Base-by-base conservation (phyloP, 2,888 invertebrate species). In the Macrosoma leucophasiata region DNA sequence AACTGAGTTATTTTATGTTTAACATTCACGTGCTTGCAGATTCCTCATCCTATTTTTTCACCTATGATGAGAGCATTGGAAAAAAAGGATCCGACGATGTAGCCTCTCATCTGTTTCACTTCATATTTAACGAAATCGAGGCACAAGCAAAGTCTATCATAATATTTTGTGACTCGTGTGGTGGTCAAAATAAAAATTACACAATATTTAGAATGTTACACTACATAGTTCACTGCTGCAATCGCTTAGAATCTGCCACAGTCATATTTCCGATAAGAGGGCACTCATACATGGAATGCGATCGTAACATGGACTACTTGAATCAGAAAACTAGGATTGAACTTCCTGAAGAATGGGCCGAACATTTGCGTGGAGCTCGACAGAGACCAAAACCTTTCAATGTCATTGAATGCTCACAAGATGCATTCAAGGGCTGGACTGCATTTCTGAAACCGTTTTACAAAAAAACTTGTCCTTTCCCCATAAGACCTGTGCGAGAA, bases 121-220 rank as follows among this genome's bases (percentile, higher is more conserved):
- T 21, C 21, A 12, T 54, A 2, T 41, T 43, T n/a, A 25, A 27
- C 47, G 32, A 45, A 51, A 17, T 32, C 17, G 34, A 25, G 36
- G 38, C 24, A 33, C 29, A 8, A 23, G 23, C 6, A 22, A 9
- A 21, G 24, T 30, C 28, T 55, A 22, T 33, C 35, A 33, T 48
- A 17, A 17, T 56, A 21, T 56, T 56, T 38, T 58, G 55, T 33
- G 55, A 56, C 36, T 51, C 49, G n/a, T 52, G 48, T 37, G 48
- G 40, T 8, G 47, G 48, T 5, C 53, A 55, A 37, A 58, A 58
- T 37, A 56, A 55, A 37, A 58, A 58, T 24, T 49, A 22, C 29
- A 50, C 49, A 5, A 27, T 52, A 22, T 37, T 55, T 22, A 33
- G 48, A 18, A 50, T 46, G 17, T 33, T 58, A 13, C 47, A 56